A percentile compares a stretch with the other conserved stretches of the same genome.
These are phyloP conservation scores for Catharus fuscescens DNA, from an alignment of 2,113 vertebrate species.

Conservation along the genomic window DNA sequence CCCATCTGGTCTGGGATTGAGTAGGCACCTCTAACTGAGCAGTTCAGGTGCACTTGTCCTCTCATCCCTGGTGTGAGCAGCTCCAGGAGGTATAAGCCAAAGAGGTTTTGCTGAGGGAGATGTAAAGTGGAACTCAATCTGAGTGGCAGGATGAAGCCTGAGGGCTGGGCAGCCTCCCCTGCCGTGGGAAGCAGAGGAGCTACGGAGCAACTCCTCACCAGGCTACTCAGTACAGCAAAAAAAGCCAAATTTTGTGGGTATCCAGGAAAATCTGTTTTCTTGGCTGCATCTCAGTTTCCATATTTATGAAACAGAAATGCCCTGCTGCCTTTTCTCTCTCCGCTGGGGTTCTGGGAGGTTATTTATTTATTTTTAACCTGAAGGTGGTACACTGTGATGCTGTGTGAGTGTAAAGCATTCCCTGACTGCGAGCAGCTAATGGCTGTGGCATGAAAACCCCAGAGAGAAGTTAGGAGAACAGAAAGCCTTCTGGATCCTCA, in stretches of 20 bases:
- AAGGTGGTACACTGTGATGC: not conserved
- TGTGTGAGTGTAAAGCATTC: not conserved
- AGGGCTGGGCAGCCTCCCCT: not conserved
- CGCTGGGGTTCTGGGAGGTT: not conserved
- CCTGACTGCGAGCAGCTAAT: not conserved
- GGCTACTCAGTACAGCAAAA: not conserved
- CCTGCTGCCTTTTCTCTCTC: not conserved
- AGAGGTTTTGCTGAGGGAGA: not conserved
- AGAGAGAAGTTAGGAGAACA: constrained; percentile 43
- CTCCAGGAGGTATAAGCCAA: not conserved
- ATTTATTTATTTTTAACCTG: constrained; percentile 23
- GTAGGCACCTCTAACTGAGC: not conserved
- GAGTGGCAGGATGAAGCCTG: not conserved
- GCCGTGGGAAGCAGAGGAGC: not conserved
- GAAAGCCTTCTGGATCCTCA: not conserved
- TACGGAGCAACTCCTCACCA: not conserved
- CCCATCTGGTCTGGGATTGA: not conserved
- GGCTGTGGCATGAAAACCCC: constrained; percentile 43
- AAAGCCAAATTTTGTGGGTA: not conserved
- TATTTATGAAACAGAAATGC: not conserved
- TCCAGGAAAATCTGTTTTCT: not conserved
- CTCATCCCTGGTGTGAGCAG: not conserved
- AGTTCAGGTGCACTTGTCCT: not conserved
- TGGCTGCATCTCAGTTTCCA: not conserved
- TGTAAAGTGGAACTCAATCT: not conserved